Conservation (phyloP, 2,888 invertebrate genomes). For the Crocallis elinguaria region DNA sequence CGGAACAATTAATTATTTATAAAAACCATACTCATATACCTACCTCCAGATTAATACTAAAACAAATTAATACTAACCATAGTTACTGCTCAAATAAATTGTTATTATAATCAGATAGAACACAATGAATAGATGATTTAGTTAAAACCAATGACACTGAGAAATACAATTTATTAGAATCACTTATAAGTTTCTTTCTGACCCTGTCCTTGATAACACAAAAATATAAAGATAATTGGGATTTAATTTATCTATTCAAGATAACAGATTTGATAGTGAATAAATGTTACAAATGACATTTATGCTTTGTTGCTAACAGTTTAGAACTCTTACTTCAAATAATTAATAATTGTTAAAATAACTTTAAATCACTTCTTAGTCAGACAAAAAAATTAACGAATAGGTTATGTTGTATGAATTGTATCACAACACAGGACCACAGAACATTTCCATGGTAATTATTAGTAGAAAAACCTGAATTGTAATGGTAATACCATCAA, state of each 20-base stretch:
- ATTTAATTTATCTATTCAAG: neutral
- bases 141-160: constrained; percentile 17
- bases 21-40: too few relatives aligned
- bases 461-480: neutral
- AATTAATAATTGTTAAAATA: neutral
- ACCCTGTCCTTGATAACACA: neutral
- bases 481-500: neutral
- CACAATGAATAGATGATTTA: neutral
- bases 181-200: too few relatives aligned
- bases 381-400: neutral
- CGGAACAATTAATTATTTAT: too few relatives aligned
- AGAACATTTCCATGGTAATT: too few relatives aligned
- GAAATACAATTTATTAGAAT: neutral
- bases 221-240: neutral
- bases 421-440: too few relatives aligned
- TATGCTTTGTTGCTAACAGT: neutral
- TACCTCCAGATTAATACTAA: neutral
- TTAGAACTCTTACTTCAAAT: neutral
- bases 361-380: neutral
- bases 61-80: neutral
- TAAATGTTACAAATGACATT: neutral
- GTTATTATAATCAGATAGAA: neutral
- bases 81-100: neutral
- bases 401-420: neutral
- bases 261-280: neutral